A percentile compares a stretch with the other conserved stretches of the same genome.
Conservation (phyloP, 2,113 vertebrate species). For the Chinchilla lanigera region DNA sequence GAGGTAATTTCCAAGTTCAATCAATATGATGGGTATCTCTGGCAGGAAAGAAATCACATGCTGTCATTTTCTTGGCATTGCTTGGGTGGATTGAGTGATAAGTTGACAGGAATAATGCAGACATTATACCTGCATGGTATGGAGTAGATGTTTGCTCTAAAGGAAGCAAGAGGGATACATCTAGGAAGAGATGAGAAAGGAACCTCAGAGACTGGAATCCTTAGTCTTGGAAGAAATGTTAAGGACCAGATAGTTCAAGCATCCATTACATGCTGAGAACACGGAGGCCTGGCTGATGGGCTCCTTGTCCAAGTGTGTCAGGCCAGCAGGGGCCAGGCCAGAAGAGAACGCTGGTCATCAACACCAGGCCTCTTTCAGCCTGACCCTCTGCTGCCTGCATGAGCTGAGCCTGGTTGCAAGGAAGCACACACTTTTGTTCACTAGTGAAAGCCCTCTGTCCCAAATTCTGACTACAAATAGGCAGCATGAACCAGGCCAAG, state of each 20-base stretch:
- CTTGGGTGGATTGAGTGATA: neutral
- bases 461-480: neutral
- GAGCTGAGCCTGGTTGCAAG: neutral
- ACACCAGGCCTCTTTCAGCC: neutral
- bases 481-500: neutral
- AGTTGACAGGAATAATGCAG: neutral
- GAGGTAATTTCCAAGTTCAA: conserved; percentile 17
- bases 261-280: neutral
- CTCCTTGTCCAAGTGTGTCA: neutral
- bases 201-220: neutral
- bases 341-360: neutral
- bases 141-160: neutral
- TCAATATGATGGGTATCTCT: neutral
- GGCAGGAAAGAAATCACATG: neutral
- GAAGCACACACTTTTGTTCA: neutral
- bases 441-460: neutral
- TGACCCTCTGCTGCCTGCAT: neutral
- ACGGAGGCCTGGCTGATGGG: neutral
- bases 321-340: neutral
- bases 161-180: neutral
- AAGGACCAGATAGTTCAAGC: neutral
- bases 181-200: neutral
- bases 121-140: neutral
- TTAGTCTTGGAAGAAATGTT: neutral
- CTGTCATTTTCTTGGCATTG: neutral